phyloP scores from a whole-genome alignment of 2,113 vertebrate species.

The Sinocyclocheilus maitianheensis region DNA sequence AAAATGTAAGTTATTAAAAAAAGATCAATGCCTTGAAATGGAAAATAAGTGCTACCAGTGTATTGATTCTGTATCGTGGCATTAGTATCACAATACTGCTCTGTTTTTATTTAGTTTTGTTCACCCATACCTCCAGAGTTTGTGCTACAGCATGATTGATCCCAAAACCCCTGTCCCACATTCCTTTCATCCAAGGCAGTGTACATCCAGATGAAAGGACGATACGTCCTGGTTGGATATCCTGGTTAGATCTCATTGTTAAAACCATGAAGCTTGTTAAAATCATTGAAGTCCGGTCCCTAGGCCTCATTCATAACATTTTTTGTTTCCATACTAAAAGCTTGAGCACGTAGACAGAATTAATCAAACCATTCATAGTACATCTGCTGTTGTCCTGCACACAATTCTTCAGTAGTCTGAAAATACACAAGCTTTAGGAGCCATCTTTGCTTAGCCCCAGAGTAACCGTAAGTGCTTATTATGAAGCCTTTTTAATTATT shows the following conservation, averaged over 20 bases:
- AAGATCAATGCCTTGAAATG: background rate
- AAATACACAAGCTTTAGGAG: background rate
- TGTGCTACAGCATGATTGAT: background rate
- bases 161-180: background rate
- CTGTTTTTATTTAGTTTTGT: background rate
- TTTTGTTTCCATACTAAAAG: too few relatives aligned
- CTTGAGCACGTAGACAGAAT: too few relatives aligned
- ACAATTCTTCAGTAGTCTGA: too few relatives aligned
- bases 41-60: background rate
- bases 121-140: background rate
- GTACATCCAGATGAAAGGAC: background rate
- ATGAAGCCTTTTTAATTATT: slow-evolving; percentile 11
- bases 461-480: slow-evolving; percentile 10
- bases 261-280: background rate
- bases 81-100: background rate
- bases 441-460: background rate
- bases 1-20: too few relatives aligned
- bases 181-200: background rate
- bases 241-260: background rate
- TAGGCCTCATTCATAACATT: background rate
- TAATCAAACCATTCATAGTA: too few relatives aligned
- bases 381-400: too few relatives aligned
- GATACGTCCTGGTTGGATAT: background rate
- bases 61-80: slow-evolving; percentile 1
- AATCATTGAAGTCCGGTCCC: background rate